Base-by-base conservation (phyloP, 1,140 invertebrate genomes). In the Brachionus rubens region DNA sequence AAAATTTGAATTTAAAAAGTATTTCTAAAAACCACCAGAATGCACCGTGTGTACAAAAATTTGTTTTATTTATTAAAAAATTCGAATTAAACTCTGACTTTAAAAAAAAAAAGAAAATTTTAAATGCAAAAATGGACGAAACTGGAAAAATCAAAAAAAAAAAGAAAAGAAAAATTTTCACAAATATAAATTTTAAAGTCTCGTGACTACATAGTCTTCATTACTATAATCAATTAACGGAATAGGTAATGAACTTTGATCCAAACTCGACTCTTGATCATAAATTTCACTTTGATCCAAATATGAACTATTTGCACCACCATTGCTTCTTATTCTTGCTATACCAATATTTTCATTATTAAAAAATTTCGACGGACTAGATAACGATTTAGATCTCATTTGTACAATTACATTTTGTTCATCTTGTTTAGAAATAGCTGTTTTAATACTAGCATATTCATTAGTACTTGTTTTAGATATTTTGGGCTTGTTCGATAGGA, bases 131-230 rank as follows among this genome's bases (percentile, higher is more conserved):
- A 62, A 41, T 65, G 59, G 59, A 65, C 59, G 59, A 65, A 46
- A 36, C 33, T 16, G 9, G 43, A 14, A 14, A 7, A 7, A 7
- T 46, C 14, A 7, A 7, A 7, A 14, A 14, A 7, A 5, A 36
- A 36, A 36, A 36, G 9, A 36, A 36, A 36, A 36, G 3, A 5
- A 5, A 36, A 36, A 5, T 5, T 5, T 5, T 36, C 36, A 36
- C 19, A 59, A 33, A 56, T 28, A 56, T 14, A 6, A 36, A 33
- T 9, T 43, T 65, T 43, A 65, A 19, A 65, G 40, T 43, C 59
- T 65, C 41, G 59, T 65, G 24, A 65, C 40, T 9, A 65, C 59
- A 24, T 65, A 65, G 6, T 65, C 59, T 14, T 65, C 59, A 65
- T 65, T 65, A 4, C 19, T 43, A 21, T 65, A 43, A 65, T 43